Evolutionary conservation across 1,140 invertebrate species (phyloP), one percentile per base, ranked within the genome.

Genomic region (Palaemon carinicauda): DNA sequence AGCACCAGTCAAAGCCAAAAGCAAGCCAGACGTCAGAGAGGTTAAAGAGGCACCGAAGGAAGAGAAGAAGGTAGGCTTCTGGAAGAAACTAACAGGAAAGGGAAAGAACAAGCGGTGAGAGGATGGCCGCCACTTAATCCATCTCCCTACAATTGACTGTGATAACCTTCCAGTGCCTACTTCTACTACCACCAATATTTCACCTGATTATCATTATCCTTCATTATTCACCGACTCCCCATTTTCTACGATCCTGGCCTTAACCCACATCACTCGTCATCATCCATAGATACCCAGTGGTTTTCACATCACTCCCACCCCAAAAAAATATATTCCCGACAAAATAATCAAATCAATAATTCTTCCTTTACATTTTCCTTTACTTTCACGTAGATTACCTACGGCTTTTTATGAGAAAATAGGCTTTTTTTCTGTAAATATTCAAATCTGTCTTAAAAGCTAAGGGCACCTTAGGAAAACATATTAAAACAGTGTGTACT

Each of bases 51-150:
- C 91, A 24, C 27, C 80, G 0, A 91, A 91, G n/a, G 89, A 91
- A 14, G 92, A 92, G 82, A 94, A 95, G 91, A 94, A 94, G 90
- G 93, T 93, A 31, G 94, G 94, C 90, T 95, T 95, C 92, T 95
- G 94, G 94, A 94, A 94, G 90, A 93, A 94, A 90, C 94, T 95
- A 89, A 94, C 94, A 78, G 94, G 95, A 92, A 95, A 95, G 89
- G 94, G 93, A 89, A 94, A 94, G 89, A 94, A 93, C 87, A 95
- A 95, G 91, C 94, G 94, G 92, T 95, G 94, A 94, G 52, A 1
- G 69, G 29, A 3, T 71, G 24, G 50, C 24, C 29, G 24, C 19
- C 29, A 21, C 24, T 51, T 19, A 56, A 12, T 56, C 15, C 14
- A n/a, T 50, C 84, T 51, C 65, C 19, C 29, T n/a, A 31, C 29